These are phyloP conservation scores for Bombylius discolor DNA, from an alignment of 2,888 invertebrate genomes.

Conservation along the genomic window DNA sequence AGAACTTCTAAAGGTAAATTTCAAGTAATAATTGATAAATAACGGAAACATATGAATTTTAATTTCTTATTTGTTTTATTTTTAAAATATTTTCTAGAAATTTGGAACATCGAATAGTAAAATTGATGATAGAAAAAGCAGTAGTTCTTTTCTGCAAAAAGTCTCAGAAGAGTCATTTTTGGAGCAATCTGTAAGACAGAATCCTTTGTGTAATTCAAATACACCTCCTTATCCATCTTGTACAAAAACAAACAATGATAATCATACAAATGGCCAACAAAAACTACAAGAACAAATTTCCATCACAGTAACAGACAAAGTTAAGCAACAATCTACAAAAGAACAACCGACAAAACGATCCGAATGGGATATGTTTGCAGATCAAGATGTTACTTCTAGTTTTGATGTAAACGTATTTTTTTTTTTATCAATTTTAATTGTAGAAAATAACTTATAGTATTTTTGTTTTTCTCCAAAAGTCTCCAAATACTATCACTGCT, in stretches of 20 bases:
- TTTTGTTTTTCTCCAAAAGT: slow-evolving; percentile 37
- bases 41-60: slow-evolving; percentile 1
- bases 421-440: background rate
- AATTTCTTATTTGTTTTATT: slow-evolving; percentile 4
- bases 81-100: slow-evolving; percentile 30
- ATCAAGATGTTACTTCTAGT: slow-evolving; percentile 65
- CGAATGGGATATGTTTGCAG: slow-evolving; percentile 88
- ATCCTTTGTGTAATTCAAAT: slow-evolving; percentile 35
- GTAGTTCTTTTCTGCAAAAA: too few species aligned
- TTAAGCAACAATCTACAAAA: background rate
- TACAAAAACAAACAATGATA: background rate
- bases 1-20: slow-evolving; percentile 63
- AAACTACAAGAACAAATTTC: background rate
- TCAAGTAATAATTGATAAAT: slow-evolving; percentile 1
- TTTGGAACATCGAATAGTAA: slow-evolving; percentile 39
- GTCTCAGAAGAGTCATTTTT: too few species aligned
- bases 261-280: background rate
- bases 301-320: slow-evolving; percentile 9
- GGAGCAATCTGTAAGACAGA: slow-evolving; percentile 5
- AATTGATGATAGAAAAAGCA: slow-evolving; percentile 39
- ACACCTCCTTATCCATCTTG: slow-evolving; percentile 20
- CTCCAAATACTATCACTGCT: slow-evolving; percentile 47
- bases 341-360: slow-evolving; percentile 36
- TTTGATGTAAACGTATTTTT: slow-evolving; percentile 47
- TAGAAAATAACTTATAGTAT: background rate